phyloP scores from a whole-genome alignment of 2,888 invertebrate species.

The Megalurothrips usitatus region DNA sequence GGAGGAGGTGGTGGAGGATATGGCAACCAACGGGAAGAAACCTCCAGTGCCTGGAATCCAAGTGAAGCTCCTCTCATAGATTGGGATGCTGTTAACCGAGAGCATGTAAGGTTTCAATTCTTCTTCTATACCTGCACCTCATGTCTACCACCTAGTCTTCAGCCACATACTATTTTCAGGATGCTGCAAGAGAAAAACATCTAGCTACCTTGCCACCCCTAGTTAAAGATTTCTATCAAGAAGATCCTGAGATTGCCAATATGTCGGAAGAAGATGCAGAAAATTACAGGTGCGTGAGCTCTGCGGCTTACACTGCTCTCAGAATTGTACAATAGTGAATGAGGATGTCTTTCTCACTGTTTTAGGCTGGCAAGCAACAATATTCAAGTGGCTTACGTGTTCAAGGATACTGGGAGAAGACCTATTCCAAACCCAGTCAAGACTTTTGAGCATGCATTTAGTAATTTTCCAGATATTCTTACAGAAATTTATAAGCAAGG shows the following conservation, averaged over 20 bases:
- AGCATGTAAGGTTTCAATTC: constrained; percentile 45
- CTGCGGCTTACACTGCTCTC: neutral
- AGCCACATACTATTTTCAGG: constrained; percentile 44
- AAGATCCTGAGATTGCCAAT: constrained; percentile 63
- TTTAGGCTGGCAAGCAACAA: constrained; percentile 61
- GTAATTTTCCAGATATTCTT: constrained; percentile 76
- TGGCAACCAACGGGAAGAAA: no score
- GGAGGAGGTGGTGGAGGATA: no score
- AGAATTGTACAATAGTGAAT: neutral
- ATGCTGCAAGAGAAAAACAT: constrained; percentile 53
- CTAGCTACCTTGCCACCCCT: constrained; percentile 65
- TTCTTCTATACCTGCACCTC: neutral
- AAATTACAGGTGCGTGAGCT: constrained; percentile 49
- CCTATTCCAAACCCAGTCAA: constrained; percentile 70
- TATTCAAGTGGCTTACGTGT: constrained; percentile 66
- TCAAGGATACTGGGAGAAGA: constrained; percentile 45
- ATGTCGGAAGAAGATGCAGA: constrained; percentile 61
- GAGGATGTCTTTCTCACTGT: constrained; percentile 17
- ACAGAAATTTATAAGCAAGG: constrained; percentile 73
- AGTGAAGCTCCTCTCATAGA: constrained; percentile 46
- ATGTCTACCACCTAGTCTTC: no score
- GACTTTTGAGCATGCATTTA: constrained; percentile 66
- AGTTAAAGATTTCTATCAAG: constrained; percentile 76
- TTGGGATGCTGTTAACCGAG: constrained; percentile 56
- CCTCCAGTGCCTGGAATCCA: no score